These are phyloP conservation scores for Thysanoteuthis rhombus DNA, from an alignment of 2,888 invertebrate genomes.

Conservation along the genomic window DNA sequence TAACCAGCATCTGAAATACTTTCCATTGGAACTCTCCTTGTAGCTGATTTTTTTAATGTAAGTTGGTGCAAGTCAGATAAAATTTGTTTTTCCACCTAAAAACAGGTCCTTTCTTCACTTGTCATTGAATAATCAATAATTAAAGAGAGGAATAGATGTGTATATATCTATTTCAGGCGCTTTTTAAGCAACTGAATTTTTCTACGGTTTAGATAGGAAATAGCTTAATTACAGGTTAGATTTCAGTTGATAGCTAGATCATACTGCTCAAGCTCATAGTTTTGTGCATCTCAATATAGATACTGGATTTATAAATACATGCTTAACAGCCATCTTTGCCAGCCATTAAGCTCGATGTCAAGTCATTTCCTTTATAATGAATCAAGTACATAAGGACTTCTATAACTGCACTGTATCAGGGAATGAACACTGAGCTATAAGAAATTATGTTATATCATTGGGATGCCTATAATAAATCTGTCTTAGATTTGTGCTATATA, in stretches of 20 bases:
- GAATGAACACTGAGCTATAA: too few species aligned
- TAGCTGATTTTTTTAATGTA: not conserved
- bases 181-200: not conserved
- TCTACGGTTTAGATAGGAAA: not conserved
- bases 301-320: too few species aligned
- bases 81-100: not conserved
- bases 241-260: not conserved
- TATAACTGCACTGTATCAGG: too few species aligned
- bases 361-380: too few species aligned
- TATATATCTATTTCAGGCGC: not conserved
- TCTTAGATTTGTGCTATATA: too few species aligned
- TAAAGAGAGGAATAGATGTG: not conserved
- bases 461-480: too few species aligned
- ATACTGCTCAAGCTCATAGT: too few species aligned
- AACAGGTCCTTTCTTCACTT: not conserved
- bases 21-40: not conserved
- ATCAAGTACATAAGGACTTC: too few species aligned
- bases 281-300: too few species aligned
- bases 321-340: too few species aligned
- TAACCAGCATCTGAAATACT: not conserved
- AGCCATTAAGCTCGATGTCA: too few species aligned
- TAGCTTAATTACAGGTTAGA: not conserved
- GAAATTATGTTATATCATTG: too few species aligned
- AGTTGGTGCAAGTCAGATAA: not conserved
- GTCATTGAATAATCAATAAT: not conserved